Conservation (phyloP, 2,797 vertebrate species). For the Trachops cirrhosus region DNA sequence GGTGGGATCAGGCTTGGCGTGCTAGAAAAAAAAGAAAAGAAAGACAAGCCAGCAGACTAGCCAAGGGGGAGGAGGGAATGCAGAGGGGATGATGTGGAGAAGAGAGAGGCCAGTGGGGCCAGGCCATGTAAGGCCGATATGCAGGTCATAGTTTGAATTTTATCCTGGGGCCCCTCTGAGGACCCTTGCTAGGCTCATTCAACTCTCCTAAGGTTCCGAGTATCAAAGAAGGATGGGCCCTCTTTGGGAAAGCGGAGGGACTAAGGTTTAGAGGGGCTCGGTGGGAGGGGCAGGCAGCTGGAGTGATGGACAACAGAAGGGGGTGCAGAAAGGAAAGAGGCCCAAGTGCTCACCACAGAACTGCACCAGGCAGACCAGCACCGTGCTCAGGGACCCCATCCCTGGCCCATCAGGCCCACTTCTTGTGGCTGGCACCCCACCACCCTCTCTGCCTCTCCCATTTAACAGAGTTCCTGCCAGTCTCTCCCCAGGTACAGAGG, state of each 20-base stretch:
- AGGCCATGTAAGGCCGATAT: fast-evolving
- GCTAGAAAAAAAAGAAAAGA: not conserved
- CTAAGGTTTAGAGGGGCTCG: too few relatives aligned
- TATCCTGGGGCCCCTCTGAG: not conserved
- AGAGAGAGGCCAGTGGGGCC: not conserved
- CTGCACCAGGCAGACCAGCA: not conserved
- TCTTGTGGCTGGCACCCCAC: fast-evolving
- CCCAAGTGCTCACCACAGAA: slow-evolving; percentile 32
- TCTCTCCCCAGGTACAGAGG: not conserved
- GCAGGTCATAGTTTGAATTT: not conserved
- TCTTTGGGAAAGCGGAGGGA: not conserved
- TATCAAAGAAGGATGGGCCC: not conserved
- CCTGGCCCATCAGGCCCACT: not conserved
- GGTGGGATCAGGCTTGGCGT: not conserved
- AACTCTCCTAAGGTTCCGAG: not conserved
- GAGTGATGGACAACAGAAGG: not conserved
- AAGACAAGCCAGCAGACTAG: not conserved
- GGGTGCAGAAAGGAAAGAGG: not conserved
- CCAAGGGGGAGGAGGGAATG: too few relatives aligned
- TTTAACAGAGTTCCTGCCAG: slow-evolving; percentile 33
- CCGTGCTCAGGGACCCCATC: not conserved
- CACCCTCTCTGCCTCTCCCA: not conserved
- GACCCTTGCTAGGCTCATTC: not conserved
- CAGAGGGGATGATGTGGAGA: not conserved
- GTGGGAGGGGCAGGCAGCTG: not conserved